Base-by-base conservation (phyloP, 2,113 vertebrate genomes). In the Balaeniceps rex region DNA sequence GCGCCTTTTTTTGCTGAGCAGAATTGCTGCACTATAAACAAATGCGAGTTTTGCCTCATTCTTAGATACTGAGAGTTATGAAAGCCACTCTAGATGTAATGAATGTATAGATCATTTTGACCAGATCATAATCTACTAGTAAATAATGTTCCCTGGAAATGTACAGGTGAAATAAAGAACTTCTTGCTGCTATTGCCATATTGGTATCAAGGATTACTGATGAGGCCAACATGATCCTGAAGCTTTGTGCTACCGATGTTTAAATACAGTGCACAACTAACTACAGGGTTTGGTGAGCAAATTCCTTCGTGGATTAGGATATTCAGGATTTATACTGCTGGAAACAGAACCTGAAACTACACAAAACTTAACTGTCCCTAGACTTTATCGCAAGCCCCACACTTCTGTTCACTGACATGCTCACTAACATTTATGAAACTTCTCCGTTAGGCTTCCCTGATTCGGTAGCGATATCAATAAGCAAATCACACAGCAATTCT, bases 21-120 rank as follows among this genome's bases (percentile, higher is more conserved):
- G 91, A 95, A 85, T 65, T 83, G 94, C 89, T 86, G 84, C 55
- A 26, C 94, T 83, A 92, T 94, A 96, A 94, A 93, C 78, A 83
- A 95, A 85, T 79, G 71, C 7, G 79, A 93, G 89, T 91, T 97
- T 91, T 95, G 68, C 94, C 89, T 96, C 94, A 75, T 85, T 95
- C 93, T 87, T 64, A 54, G 71, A 33, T 66, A 34, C 54, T 31
- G 58, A 94, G 96, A 96, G 78, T 95, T 96, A 96, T 92, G 90
- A 90, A 95, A 87, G 75, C 54, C 84, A 83, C 89, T 90, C 79
- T 60, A 66, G 66, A 61, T 60, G 94, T 93, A 95, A 95, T 93
- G 91, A 97, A 90, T 94, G 91, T 95, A 93, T 94, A 96, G 94
- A 97, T 97, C 95, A 96, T 91, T 94, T 94, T 90, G 95, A 94